Conservation (phyloP, 2,888 invertebrate species). For the Conchocele bisecta region DNA sequence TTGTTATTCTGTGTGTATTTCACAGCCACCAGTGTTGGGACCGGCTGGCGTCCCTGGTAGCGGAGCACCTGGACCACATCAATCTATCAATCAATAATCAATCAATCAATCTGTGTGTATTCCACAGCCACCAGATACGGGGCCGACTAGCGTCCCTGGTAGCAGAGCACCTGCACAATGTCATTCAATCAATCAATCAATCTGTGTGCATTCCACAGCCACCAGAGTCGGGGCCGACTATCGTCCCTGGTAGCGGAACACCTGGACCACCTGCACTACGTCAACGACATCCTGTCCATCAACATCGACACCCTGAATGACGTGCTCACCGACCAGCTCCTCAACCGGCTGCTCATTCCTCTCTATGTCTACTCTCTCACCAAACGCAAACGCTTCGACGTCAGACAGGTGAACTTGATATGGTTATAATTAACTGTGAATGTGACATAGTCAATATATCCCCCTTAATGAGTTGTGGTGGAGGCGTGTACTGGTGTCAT, state of each 20-base stretch:
- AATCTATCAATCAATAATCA: no score
- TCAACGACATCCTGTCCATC: conserved; percentile 97
- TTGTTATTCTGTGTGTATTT: conserved; percentile 79
- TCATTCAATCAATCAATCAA: no score
- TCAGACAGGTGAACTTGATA: conserved; percentile 60
- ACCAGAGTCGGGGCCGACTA: conserved; percentile 94
- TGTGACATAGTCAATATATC: no score
- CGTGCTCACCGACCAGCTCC: conserved; percentile 95
- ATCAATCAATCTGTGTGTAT: no score
- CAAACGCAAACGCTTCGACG: conserved; percentile 83
- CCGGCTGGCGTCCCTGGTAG: conserved; percentile 95
- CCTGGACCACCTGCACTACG: conserved; percentile 97
- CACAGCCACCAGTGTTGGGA: conserved; percentile 94
- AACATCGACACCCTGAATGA: conserved; percentile 96
- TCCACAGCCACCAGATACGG: conserved; percentile 92
- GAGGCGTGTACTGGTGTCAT: no score
- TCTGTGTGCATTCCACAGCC: conserved; percentile 86
- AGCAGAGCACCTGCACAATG: conserved; percentile 97
- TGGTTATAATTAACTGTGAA: no score
- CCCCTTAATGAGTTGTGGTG: no score
- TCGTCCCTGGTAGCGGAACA: conserved; percentile 98
- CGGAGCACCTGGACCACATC: conserved; percentile 98
- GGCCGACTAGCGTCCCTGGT: conserved; percentile 95
- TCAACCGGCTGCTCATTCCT: conserved; percentile 96
- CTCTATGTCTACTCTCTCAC: conserved; percentile 96